These are phyloP conservation scores for Strigamia transsilvanica DNA, from an alignment of 2,888 invertebrate species.

Conservation along the genomic window DNA sequence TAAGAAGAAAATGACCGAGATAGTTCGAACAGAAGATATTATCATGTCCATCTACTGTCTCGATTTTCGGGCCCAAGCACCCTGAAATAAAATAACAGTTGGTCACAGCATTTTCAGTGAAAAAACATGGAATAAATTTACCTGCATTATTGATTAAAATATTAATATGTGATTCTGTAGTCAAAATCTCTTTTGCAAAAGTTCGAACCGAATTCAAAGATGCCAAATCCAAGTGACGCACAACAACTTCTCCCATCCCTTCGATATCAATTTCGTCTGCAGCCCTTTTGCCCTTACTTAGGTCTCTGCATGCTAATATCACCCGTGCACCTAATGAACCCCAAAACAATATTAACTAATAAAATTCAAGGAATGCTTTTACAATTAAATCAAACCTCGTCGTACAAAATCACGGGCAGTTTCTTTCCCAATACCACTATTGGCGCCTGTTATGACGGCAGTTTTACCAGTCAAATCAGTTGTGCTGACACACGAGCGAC, in stretches of 20 bases:
- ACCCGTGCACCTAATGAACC: slow-evolving; percentile 22
- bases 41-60: slow-evolving; percentile 58
- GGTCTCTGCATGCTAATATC: slow-evolving; percentile 51
- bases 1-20: slow-evolving; percentile 57
- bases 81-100: neutral
- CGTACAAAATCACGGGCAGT: slow-evolving; percentile 64
- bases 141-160: slow-evolving; percentile 56
- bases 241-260: slow-evolving; percentile 10
- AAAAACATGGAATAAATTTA: slow-evolving; percentile 2
- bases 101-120: neutral
- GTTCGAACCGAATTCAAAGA: slow-evolving; percentile 23
- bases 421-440: slow-evolving; percentile 64
- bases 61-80: slow-evolving; percentile 40
- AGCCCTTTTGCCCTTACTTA: slow-evolving; percentile 2
- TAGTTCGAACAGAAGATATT: slow-evolving; percentile 56
- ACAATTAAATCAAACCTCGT: slow-evolving; percentile 63
- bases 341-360: neutral
- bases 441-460: slow-evolving; percentile 68
- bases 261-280: slow-evolving; percentile 12
- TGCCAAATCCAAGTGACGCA: slow-evolving; percentile 34
- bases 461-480: slow-evolving; percentile 70
- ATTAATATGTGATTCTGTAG: slow-evolving; percentile 49
- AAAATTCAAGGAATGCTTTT: slow-evolving; percentile 61
- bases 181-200: slow-evolving; percentile 51
- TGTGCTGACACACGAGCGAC: slow-evolving; percentile 56